Base-by-base conservation (phyloP, 2,113 vertebrate genomes). In the Columbina picui region DNA sequence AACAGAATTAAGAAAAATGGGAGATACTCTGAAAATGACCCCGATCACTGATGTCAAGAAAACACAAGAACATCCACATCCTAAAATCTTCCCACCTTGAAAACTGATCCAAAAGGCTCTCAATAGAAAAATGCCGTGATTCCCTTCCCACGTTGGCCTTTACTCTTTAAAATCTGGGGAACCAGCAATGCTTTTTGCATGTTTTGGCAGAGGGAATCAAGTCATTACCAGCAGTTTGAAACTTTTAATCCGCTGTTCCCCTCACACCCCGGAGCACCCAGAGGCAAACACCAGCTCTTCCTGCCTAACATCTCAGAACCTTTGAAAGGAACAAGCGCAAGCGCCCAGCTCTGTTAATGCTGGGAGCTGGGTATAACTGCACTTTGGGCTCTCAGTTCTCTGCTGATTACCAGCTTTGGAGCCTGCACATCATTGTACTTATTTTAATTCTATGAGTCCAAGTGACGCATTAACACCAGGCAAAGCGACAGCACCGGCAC, bases 121-220 rank as follows among this genome's bases (percentile, higher is more conserved):
- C 15, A 11, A 3, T 12, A 38, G 34, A 30, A 64, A 64, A 57
- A 16, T 2, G 0, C 15, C 1, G 1, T 8, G 10, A 52, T 70
- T 45, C 30, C 43, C 12, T 9, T 81, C 64, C 43, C 1, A 12
- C 26, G 3, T 6, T 69, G 73, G 39, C 39, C 56, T 61, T 87
- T 38, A 18, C 16, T 8, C 6, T n/a, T 85, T 65, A 22, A 26
- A 88, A 39, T 39, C 39, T 39, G 39, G 39, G 39, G 39, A 39
- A 39, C 39, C 39, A 39, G 13, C 39, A 39, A 39, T 64, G 52
- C 14, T 64, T 67, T 55, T 52, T 73, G 20, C 36, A 55, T 64
- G 21, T 64, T 65, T 39, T 30, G 64, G 63, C 52, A 89, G 77
- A 74, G 50, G 27, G 38, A 50, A 53, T 59, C n/a, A n/a, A 32